Evolutionary conservation across 1,140 invertebrate genomes (phyloP).

Genomic region (Drosophila bipectinata): DNA sequence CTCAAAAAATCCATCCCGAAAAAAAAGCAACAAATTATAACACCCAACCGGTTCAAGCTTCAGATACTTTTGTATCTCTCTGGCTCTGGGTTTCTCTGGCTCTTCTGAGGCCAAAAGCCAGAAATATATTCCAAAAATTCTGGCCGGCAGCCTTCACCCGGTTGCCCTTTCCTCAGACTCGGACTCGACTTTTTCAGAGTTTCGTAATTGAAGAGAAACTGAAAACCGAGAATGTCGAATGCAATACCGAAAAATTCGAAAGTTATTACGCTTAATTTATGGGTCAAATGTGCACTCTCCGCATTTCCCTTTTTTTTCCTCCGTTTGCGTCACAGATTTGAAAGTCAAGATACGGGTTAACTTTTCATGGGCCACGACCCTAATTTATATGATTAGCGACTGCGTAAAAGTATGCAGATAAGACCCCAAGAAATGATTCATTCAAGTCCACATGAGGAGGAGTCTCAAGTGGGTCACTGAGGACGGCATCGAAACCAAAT

Average conservation of each 20-base stretch:
- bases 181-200: slow-evolving; percentile 16
- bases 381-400: slow-evolving; percentile 80
- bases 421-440: slow-evolving; percentile 64
- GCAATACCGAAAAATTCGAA: slow-evolving; percentile 71
- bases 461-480: slow-evolving; percentile 36
- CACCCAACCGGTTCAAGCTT: slow-evolving; percentile 51
- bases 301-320: slow-evolving; percentile 41
- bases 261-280: slow-evolving; percentile 81
- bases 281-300: slow-evolving; percentile 69
- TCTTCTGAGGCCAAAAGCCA: slow-evolving; percentile 5
- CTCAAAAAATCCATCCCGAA: slow-evolving; percentile 60
- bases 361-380: slow-evolving; percentile 53
- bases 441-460: slow-evolving; percentile 12
- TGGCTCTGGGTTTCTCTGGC: not conserved
- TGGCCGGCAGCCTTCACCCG: slow-evolving; percentile 60
- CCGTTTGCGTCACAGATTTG: slow-evolving; percentile 68
- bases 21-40: slow-evolving; percentile 48
- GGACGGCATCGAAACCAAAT: slow-evolving; percentile 40
- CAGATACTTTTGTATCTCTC: slow-evolving; percentile 40
- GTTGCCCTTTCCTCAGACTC: slow-evolving; percentile 2
- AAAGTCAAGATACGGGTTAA: slow-evolving; percentile 67
- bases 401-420: slow-evolving; percentile 62
- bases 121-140: slow-evolving; percentile 33
- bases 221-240: slow-evolving; percentile 69
- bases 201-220: slow-evolving; percentile 74